phyloP scores from a whole-genome alignment of 2,888 invertebrate genomes.

The Perizoma flavofasciatum region DNA sequence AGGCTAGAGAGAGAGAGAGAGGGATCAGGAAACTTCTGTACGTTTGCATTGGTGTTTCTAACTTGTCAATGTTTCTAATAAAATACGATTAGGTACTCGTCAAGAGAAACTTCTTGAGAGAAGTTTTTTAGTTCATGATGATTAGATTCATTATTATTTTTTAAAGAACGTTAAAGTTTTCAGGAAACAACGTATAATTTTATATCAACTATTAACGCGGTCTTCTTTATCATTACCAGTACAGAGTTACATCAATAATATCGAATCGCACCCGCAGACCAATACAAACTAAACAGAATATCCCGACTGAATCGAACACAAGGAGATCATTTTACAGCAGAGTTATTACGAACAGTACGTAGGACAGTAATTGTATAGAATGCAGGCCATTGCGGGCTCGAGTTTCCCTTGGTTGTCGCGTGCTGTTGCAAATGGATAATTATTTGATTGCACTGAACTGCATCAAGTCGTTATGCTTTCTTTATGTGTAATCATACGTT shows the following conservation, averaged over 20 bases:
- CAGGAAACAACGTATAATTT: too few species aligned
- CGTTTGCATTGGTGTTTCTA: neutral
- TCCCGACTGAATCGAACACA: neutral
- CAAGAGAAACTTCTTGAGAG: too few species aligned
- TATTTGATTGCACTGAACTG: conserved; percentile 18
- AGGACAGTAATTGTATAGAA: conserved; percentile 25
- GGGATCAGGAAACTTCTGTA: conserved; percentile 1
- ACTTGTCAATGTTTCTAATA: too few species aligned
- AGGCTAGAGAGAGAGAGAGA: conserved; percentile 5
- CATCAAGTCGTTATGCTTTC: neutral
- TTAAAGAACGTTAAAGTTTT: too few species aligned
- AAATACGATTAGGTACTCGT: too few species aligned
- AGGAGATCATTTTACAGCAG: conserved; percentile 8
- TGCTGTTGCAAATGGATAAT: conserved; percentile 20
- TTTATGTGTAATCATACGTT: neutral
- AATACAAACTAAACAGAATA: neutral
- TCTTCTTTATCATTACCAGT: too few species aligned
- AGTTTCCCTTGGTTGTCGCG: conserved; percentile 25
- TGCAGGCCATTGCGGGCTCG: conserved; percentile 17
- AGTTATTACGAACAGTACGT: neutral
- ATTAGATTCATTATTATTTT: too few species aligned
- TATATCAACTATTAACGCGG: too few species aligned
- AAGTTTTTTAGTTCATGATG: too few species aligned
- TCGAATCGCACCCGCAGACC: too few species aligned
- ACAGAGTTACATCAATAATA: too few species aligned